Conservation (phyloP, 2,888 invertebrate species). For the Thymelicus sylvestris region DNA sequence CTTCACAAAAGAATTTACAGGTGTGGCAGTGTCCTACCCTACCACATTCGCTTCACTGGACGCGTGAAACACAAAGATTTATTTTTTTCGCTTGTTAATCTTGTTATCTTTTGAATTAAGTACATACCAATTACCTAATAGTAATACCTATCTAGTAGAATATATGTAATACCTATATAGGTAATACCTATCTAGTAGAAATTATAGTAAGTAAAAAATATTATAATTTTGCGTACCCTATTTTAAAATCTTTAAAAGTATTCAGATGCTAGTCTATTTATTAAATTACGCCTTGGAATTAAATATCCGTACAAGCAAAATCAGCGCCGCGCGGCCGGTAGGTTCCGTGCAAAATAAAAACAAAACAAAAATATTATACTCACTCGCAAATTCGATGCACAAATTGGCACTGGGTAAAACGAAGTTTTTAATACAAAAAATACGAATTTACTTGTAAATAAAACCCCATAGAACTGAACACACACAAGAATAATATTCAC, state of each 20-base stretch:
- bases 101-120: too few relatives aligned
- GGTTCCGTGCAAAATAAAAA: conserved; percentile 64
- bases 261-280: neutral
- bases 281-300: conserved; percentile 20
- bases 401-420: conserved; percentile 53
- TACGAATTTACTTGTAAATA: conserved; percentile 10
- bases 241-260: too few relatives aligned
- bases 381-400: conserved; percentile 72
- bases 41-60: too few relatives aligned
- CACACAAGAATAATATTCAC: conserved; percentile 57
- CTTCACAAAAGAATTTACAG: neutral
- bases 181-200: too few relatives aligned
- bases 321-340: conserved; percentile 58
- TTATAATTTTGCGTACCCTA: too few relatives aligned
- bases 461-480: conserved; percentile 18
- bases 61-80: too few relatives aligned
- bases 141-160: too few relatives aligned
- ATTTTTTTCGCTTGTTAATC: too few relatives aligned
- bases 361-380: conserved; percentile 59
- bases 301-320: conserved; percentile 56
- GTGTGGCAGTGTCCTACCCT: neutral
- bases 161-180: too few relatives aligned
- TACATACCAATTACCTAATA: too few relatives aligned
- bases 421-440: conserved; percentile 10
- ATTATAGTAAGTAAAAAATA: too few relatives aligned